phyloP scores from a whole-genome alignment of 2,888 invertebrate genomes.

The Brachyptera risi region DNA sequence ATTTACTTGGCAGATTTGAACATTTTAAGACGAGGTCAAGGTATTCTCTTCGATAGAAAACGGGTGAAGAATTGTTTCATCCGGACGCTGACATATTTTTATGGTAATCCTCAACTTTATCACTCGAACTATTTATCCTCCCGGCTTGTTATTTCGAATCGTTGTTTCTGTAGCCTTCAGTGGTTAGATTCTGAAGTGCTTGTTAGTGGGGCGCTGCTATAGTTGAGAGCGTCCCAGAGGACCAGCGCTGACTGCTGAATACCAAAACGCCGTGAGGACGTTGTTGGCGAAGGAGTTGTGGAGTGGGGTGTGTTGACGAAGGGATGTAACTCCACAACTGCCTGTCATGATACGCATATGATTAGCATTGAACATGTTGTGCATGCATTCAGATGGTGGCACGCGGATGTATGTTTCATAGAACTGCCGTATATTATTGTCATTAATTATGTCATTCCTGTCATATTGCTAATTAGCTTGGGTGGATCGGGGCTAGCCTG shows the following conservation, averaged over 20 bases:
- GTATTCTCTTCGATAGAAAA: too few species aligned
- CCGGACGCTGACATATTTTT: constrained; percentile 14
- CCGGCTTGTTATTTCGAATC: background rate
- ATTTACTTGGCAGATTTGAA: too few species aligned
- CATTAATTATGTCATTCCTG: background rate
- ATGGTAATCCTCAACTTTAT: constrained; percentile 11
- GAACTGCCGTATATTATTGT: background rate
- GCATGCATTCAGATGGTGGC: background rate
- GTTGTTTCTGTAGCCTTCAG: background rate
- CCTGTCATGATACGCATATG: background rate
- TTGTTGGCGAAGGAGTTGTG: background rate
- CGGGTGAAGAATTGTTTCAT: constrained; percentile 1
- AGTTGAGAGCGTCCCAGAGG: constrained; percentile 7
- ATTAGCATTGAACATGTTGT: background rate
- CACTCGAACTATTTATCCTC: background rate
- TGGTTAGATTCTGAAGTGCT: background rate
- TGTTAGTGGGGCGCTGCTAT: constrained; percentile 1
- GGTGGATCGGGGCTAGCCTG: background rate
- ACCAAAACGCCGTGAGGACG: background rate
- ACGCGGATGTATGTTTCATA: background rate
- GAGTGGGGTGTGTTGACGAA: background rate
- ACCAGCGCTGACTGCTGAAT: background rate
- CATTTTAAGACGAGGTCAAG: constrained; percentile 17
- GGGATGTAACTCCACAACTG: background rate
- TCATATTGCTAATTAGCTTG: constrained; percentile 3